These are phyloP conservation scores for Rattus norvegicus DNA, from an alignment of 2,113 vertebrate species.

Conservation along the genomic window GRCr8 NC_086027.1:64371001-64371500, in stretches of 20 bases:
- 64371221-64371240: background rate
- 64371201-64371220: background rate
- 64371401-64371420: background rate
- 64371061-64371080: background rate
- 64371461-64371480: background rate
- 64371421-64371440: background rate
- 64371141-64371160: background rate
- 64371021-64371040: too few relatives aligned
- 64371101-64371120: background rate
- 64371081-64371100: background rate
- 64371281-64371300: background rate
- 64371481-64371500: background rate
- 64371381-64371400: background rate
- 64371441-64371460: background rate
- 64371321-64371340: background rate
- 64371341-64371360: background rate
- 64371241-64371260: background rate
- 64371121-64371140: background rate
- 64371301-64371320: background rate
- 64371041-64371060: too few relatives aligned
- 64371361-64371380: background rate
- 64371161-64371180: background rate
- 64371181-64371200: background rate
- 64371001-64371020: too few relatives aligned
- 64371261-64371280: background rate